phyloP scores from a whole-genome alignment of 1,140 invertebrate genomes.

The Pseudomyrmex gracilis region DNA sequence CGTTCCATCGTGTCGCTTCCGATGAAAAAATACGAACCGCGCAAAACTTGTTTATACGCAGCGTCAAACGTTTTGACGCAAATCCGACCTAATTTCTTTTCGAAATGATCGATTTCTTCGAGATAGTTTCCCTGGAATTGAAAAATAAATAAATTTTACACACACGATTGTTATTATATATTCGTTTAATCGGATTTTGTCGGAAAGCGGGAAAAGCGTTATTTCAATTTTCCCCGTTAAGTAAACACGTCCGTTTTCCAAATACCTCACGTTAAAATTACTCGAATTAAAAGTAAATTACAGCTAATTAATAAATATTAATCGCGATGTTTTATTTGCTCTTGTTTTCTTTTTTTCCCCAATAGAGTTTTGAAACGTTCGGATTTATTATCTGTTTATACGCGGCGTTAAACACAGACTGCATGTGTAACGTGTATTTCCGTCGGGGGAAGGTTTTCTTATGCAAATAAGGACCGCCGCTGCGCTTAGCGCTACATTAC shows the following conservation, averaged over 20 bases:
- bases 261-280: not conserved
- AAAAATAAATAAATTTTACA: not conserved
- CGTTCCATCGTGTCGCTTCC: slow-evolving; percentile 52
- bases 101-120: not conserved
- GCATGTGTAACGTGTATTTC: too few relatives aligned
- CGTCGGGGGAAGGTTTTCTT: not conserved
- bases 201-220: not conserved
- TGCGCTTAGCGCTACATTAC: slow-evolving; percentile 1
- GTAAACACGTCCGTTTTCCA: not conserved
- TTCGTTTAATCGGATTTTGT: not conserved
- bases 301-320: too few relatives aligned
- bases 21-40: slow-evolving; percentile 49
- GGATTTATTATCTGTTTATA: slow-evolving; percentile 10
- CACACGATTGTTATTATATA: too few relatives aligned
- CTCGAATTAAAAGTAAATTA: too few relatives aligned
- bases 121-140: not conserved
- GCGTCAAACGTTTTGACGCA: slow-evolving; percentile 9
- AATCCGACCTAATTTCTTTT: not conserved
- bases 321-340: too few relatives aligned
- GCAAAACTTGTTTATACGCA: not conserved
- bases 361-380: too few relatives aligned
- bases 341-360: too few relatives aligned
- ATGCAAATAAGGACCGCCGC: slow-evolving; percentile 1
- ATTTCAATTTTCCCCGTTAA: not conserved
- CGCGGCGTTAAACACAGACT: too few relatives aligned